phyloP scores from a whole-genome alignment of 2,888 invertebrate species.

The Trisateles emortualis region DNA sequence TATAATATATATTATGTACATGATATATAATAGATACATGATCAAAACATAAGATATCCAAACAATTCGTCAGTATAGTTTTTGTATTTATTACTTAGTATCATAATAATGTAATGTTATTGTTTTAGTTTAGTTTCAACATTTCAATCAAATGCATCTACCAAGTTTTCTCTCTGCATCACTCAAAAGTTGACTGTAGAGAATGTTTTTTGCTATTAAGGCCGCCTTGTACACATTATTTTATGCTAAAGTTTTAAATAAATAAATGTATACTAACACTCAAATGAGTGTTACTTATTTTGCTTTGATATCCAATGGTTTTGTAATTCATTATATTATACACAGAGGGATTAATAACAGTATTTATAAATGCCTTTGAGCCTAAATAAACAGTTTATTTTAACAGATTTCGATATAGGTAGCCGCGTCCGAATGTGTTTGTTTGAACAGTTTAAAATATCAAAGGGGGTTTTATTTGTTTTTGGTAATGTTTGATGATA shows the following conservation, averaged over 20 bases:
- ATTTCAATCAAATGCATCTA: no score
- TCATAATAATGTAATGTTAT: no score
- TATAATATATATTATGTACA: no score
- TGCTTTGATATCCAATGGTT: constrained; percentile 1
- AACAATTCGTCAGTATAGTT: no score
- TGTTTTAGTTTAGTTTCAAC: no score
- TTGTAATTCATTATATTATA: not conserved
- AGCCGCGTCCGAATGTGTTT: not conserved
- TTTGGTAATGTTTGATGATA: not conserved
- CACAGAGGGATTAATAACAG: constrained; percentile 2
- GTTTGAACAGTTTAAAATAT: not conserved
- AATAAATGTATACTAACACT: not conserved
- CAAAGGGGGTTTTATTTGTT: not conserved
- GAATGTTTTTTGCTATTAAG: no score
- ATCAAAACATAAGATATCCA: no score
- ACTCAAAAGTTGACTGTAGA: no score
- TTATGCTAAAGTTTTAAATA: not conserved
- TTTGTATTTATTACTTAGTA: no score
- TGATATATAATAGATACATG: no score
- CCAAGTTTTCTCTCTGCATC: no score
- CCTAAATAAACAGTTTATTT: constrained; percentile 16
- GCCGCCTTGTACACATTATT: no score
- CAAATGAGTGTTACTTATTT: constrained; percentile 3
- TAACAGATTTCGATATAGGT: not conserved
- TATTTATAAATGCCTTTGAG: constrained; percentile 5